Conservation (phyloP, 2,113 vertebrate species). For the Clarias macrocephalus region DNA sequence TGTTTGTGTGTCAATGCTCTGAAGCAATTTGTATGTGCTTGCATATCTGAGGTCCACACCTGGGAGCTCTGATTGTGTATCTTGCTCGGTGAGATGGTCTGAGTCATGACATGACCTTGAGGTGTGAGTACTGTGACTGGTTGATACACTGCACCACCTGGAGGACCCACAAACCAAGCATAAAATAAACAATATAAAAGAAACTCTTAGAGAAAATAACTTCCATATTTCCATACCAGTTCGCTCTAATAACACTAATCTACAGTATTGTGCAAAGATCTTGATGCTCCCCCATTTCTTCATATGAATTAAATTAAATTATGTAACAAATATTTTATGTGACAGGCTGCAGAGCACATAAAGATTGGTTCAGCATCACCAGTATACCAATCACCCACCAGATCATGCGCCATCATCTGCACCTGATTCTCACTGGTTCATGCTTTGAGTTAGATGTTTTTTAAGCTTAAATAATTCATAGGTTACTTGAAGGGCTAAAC, state of each 20-base stretch:
- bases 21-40: conserved; percentile 77
- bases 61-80: conserved; percentile 76
- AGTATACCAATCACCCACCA: no score
- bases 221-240: not conserved
- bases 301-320: no score
- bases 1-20: conserved; percentile 73
- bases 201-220: not conserved
- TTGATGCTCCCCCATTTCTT: no score
- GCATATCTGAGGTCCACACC: conserved; percentile 81
- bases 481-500: no score
- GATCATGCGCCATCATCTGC: no score
- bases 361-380: no score
- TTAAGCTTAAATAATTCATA: no score
- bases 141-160: conserved; percentile 75
- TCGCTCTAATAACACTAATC: not conserved
- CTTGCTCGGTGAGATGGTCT: conserved; percentile 78
- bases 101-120: conserved; percentile 83
- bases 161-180: conserved; percentile 16
- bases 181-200: not conserved
- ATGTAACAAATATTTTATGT: no score
- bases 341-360: no score
- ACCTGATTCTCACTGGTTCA: no score
- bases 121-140: conserved; percentile 85
- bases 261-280: no score
- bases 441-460: no score